A percentile compares a stretch with the other conserved stretches of the same genome.
phyloP scores from a whole-genome alignment of 2,888 invertebrate genomes.

The Pandemis heparana region DNA sequence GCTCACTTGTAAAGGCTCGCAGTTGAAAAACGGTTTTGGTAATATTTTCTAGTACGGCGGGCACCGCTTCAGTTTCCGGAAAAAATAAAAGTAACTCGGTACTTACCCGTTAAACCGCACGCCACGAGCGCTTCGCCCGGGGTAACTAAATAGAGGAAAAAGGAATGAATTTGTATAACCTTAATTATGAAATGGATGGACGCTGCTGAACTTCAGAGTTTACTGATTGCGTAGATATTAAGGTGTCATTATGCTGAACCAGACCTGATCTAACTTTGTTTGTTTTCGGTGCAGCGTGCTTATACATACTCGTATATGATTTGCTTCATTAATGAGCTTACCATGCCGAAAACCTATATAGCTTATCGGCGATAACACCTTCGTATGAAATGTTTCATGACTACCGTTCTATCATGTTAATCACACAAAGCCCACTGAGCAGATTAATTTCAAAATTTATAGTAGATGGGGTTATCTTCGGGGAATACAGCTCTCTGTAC shows the following conservation, averaged over 20 bases:
- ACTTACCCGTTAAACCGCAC: slow-evolving; percentile 52
- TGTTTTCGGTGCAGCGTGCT: neutral
- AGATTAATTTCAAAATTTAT: slow-evolving; percentile 42
- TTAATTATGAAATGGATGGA: slow-evolving; percentile 59
- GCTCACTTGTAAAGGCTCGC: slow-evolving; percentile 43
- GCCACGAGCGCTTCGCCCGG: slow-evolving; percentile 46
- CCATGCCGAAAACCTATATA: slow-evolving; percentile 2
- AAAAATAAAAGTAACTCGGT: slow-evolving; percentile 48
- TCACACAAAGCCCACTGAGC: slow-evolving; percentile 33
- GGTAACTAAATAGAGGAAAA: slow-evolving; percentile 51
- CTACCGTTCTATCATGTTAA: slow-evolving; percentile 36
- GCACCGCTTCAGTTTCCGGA: slow-evolving; percentile 41
- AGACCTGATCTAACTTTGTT: neutral
- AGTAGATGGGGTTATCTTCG: slow-evolving; percentile 29
- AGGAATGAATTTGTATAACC: slow-evolving; percentile 50
- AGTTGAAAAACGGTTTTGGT: slow-evolving; percentile 19
- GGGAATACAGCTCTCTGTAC: slow-evolving; percentile 24
- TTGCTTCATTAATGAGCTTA: slow-evolving; percentile 6
- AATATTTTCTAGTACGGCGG: slow-evolving; percentile 27
- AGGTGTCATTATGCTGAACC: slow-evolving; percentile 18
- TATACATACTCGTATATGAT: neutral
- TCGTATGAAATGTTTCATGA: slow-evolving; percentile 22
- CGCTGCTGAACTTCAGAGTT: slow-evolving; percentile 16
- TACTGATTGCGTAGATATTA: slow-evolving; percentile 24
- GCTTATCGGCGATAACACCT: slow-evolving; percentile 12